These are phyloP conservation scores for Telmatochromis brichardi DNA, from an alignment of 2,113 vertebrate species.

Conservation along the genomic window DNA sequence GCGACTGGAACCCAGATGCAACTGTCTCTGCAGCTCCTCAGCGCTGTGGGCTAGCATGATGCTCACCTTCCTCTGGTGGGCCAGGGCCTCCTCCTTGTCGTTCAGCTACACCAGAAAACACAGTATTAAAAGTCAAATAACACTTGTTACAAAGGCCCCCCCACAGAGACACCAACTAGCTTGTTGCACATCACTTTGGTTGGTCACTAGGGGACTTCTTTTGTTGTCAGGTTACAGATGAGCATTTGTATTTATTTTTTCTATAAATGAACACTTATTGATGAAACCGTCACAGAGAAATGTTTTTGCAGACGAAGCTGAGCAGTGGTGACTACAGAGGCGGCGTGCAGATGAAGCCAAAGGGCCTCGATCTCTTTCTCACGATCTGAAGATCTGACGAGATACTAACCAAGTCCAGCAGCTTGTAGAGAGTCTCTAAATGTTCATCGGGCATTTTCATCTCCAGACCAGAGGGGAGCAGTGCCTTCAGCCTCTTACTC, in stretches of 20 bases:
- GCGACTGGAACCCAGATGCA: background rate
- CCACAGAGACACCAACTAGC: background rate
- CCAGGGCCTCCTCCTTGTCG: slow-evolving; percentile 89
- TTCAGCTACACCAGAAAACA: slow-evolving; percentile 72
- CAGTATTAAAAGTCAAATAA: background rate
- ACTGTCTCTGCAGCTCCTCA: slow-evolving; percentile 68
- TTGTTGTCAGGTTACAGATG: background rate
- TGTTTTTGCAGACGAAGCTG: background rate
- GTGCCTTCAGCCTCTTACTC: slow-evolving; percentile 64
- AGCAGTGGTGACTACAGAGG: background rate
- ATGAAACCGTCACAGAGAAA: background rate
- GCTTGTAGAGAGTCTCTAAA: slow-evolving; percentile 71
- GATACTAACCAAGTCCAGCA: slow-evolving; percentile 82
- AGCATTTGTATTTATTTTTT: background rate
- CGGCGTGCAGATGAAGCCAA: accelerated
- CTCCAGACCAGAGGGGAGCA: slow-evolving; percentile 68
- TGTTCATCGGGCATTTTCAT: slow-evolving; percentile 62
- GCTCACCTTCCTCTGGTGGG: slow-evolving; percentile 92
- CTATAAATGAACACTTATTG: background rate
- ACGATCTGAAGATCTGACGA: background rate
- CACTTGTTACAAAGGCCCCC: accelerated
- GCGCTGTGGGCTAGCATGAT: slow-evolving; percentile 83
- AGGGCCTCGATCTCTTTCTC: background rate
- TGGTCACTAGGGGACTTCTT: background rate
- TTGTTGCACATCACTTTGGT: background rate